A percentile compares a stretch with the other conserved stretches of the same genome.
Evolutionary conservation across 2,888 invertebrate species (phyloP).

Genomic region (Mimachlamys varia): DNA sequence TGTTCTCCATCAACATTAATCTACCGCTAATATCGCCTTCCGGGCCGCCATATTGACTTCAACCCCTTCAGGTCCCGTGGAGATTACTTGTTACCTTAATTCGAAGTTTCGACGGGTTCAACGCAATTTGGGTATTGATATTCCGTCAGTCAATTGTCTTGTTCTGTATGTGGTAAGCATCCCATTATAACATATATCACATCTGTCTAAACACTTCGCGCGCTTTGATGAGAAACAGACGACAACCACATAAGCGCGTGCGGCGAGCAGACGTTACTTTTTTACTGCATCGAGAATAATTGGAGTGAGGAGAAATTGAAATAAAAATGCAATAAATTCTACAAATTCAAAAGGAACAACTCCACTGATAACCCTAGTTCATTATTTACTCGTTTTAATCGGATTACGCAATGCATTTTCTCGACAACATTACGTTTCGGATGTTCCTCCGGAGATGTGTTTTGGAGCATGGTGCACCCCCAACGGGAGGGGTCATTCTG

Average conservation of each 20-base stretch:
- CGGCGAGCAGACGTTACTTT: neutral
- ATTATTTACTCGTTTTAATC: neutral
- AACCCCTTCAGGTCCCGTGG: neutral
- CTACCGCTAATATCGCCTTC: slow-evolving; percentile 32
- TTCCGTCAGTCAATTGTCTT: slow-evolving; percentile 18
- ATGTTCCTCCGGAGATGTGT: neutral
- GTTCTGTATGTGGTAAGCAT: slow-evolving; percentile 5
- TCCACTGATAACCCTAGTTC: neutral
- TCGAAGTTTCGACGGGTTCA: slow-evolving; percentile 34
- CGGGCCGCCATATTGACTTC: slow-evolving; percentile 15
- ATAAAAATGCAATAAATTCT: slow-evolving; percentile 29
- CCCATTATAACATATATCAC: slow-evolving; percentile 20
- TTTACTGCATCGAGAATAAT: slow-evolving; percentile 20
- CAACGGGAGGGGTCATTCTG: neutral
- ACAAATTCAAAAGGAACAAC: slow-evolving; percentile 32
- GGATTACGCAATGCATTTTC: neutral
- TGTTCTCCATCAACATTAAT: slow-evolving; percentile 29
- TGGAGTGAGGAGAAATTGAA: slow-evolving; percentile 20
- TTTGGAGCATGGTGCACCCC: neutral
- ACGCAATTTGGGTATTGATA: slow-evolving; percentile 28
- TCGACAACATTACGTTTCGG: neutral
- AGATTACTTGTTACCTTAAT: slow-evolving; percentile 33
- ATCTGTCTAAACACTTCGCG: slow-evolving; percentile 29
- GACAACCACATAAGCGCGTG: slow-evolving; percentile 32
- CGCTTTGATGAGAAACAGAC: slow-evolving; percentile 36